phyloP scores from a whole-genome alignment of 1,140 invertebrate species.

The Drosophila sechellia region DNA sequence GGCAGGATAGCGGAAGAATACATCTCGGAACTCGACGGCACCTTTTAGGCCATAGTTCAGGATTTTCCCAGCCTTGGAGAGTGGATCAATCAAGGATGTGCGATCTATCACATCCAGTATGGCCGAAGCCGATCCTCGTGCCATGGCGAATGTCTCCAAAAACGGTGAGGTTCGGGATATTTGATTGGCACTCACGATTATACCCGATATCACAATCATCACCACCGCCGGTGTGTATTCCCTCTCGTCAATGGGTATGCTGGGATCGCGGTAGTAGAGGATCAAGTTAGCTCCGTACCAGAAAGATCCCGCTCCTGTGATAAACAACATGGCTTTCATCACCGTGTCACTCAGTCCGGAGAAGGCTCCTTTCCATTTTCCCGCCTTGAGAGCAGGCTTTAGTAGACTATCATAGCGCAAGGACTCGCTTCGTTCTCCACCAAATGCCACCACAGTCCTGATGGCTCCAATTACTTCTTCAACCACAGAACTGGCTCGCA shows the following conservation, averaged over 20 bases:
- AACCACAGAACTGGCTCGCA: constrained; percentile 90
- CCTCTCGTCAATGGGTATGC: constrained; percentile 76
- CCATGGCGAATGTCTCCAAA: constrained; percentile 90
- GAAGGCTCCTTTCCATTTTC: constrained; percentile 89
- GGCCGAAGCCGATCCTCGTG: constrained; percentile 91
- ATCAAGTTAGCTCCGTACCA: constrained; percentile 93
- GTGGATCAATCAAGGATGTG: constrained; percentile 89
- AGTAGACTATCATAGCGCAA: constrained; percentile 88
- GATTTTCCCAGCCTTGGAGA: constrained; percentile 87
- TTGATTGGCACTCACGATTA: constrained; percentile 92
- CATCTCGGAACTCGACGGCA: constrained; percentile 90
- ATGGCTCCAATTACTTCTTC: constrained; percentile 92
- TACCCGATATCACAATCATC: constrained; percentile 91
- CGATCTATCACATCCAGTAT: constrained; percentile 92
- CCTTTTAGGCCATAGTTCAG: constrained; percentile 87
- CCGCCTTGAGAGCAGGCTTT: constrained; percentile 85
- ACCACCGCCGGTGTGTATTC: constrained; percentile 89
- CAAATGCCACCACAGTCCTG: constrained; percentile 92
- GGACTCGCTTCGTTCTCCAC: constrained; percentile 90
- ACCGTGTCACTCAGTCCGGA: constrained; percentile 91
- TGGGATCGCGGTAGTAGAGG: constrained; percentile 84
- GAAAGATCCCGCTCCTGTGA: constrained; percentile 92
- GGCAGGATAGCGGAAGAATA: constrained; percentile 93
- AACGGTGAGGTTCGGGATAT: constrained; percentile 92
- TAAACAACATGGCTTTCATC: constrained; percentile 93